phyloP scores from a whole-genome alignment of 1,140 invertebrate species.

The Philotrypesis tridentata region DNA sequence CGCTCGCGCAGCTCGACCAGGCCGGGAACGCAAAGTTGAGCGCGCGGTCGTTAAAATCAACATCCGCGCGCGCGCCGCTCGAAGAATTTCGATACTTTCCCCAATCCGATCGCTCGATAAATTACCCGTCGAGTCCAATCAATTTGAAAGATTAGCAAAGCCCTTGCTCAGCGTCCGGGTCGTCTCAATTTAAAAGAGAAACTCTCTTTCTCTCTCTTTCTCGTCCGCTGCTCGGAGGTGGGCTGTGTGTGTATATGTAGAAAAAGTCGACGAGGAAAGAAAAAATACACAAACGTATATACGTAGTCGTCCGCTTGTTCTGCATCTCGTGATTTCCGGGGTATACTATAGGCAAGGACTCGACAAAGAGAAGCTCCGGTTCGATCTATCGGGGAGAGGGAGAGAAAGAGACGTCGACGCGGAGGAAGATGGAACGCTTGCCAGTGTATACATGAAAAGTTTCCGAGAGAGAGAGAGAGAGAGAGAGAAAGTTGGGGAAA shows the following conservation, averaged over 20 bases:
- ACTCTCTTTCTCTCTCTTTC: not conserved
- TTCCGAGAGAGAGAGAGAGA: no score
- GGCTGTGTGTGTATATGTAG: no score
- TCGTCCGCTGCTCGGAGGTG: no score
- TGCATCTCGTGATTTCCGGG: slow-evolving; percentile 13
- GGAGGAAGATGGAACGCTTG: not conserved
- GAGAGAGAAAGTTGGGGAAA: not conserved
- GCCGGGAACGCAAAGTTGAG: not conserved
- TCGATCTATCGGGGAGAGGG: slow-evolving; percentile 26
- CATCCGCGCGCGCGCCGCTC: no score
- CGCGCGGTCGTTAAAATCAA: no score
- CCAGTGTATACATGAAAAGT: slow-evolving; percentile 6
- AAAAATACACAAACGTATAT: not conserved
- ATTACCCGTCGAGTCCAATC: not conserved
- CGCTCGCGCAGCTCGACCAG: not conserved
- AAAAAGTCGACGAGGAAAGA: no score
- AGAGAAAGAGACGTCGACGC: not conserved
- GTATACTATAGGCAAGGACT: not conserved
- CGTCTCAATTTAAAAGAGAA: not conserved
- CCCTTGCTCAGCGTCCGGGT: not conserved
- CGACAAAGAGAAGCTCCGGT: not conserved
- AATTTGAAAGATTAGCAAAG: not conserved
- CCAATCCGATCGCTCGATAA: slow-evolving; percentile 12
- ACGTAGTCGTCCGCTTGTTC: not conserved
- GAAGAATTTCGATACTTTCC: not conserved